Percentiles rank a stretch among this genome's conserved stretches.
phyloP scores from a whole-genome alignment of 2,113 vertebrate species.

The Catharus bicknelli region DNA sequence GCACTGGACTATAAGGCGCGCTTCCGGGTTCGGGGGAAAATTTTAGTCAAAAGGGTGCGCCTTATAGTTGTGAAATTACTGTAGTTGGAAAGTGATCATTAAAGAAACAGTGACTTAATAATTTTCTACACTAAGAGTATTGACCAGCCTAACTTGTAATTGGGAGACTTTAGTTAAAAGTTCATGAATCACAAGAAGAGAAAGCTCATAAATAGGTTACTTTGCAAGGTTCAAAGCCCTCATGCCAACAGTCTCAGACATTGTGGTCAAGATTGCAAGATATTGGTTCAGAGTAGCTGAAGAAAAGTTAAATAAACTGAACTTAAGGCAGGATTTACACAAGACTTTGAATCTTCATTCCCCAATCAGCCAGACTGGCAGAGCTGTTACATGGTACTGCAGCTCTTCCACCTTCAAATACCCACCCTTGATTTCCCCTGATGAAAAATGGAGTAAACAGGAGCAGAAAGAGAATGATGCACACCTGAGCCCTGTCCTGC shows the following conservation, averaged over 20 bases:
- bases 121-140: not conserved
- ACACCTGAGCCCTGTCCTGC: not conserved
- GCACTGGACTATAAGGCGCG: too few relatives aligned
- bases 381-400: not conserved
- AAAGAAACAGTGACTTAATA: not conserved
- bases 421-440: not conserved
- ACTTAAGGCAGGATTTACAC: not conserved
- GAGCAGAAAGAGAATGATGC: not conserved
- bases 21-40: too few relatives aligned
- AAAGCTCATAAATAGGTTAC: not conserved
- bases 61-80: too few relatives aligned
- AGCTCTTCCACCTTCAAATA: not conserved
- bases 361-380: not conserved
- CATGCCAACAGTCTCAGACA: accelerated
- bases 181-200: not conserved
- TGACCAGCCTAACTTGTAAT: not conserved
- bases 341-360: not conserved
- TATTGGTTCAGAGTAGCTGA: not conserved
- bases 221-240: not conserved
- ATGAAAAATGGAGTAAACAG: not conserved
- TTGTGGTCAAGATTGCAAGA: not conserved
- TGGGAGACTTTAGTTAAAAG: not conserved
- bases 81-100: not conserved
- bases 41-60: too few relatives aligned
- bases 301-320: not conserved